Conservation (phyloP, 2,888 invertebrate species). For the Pterobdella sp. region DNA sequence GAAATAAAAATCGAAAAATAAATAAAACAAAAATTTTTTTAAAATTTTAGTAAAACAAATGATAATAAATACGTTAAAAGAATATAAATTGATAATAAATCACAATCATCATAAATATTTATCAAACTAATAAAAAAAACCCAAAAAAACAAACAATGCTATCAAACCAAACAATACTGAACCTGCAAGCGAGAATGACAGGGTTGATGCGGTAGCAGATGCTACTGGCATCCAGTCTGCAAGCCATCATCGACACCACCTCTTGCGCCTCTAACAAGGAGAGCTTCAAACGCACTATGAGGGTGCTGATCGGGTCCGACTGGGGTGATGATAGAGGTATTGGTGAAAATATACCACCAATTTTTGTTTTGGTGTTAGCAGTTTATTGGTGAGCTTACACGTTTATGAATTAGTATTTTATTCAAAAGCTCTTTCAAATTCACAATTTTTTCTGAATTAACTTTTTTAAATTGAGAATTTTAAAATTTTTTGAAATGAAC, state of each 20-base stretch:
- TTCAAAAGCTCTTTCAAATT: background rate
- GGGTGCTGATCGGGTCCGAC: slow-evolving; percentile 6
- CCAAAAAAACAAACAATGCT: too few species aligned
- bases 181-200: slow-evolving; percentile 11
- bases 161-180: too few species aligned
- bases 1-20: too few species aligned
- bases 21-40: too few species aligned
- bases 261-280: slow-evolving; percentile 4
- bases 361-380: background rate
- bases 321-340: background rate
- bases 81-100: too few species aligned
- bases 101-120: too few species aligned
- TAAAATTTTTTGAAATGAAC: too few species aligned
- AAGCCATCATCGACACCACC: slow-evolving; percentile 6
- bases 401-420: background rate
- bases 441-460: background rate
- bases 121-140: too few species aligned
- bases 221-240: background rate
- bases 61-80: too few species aligned
- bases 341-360: background rate
- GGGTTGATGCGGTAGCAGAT: slow-evolving; percentile 13
- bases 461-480: too few species aligned
- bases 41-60: too few species aligned
- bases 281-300: slow-evolving; percentile 10
- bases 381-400: background rate